Evolutionary conservation across 2,797 vertebrate species (phyloP), one percentile per base, ranked within the genome.

Genomic region (Poecile montanus): DNA sequence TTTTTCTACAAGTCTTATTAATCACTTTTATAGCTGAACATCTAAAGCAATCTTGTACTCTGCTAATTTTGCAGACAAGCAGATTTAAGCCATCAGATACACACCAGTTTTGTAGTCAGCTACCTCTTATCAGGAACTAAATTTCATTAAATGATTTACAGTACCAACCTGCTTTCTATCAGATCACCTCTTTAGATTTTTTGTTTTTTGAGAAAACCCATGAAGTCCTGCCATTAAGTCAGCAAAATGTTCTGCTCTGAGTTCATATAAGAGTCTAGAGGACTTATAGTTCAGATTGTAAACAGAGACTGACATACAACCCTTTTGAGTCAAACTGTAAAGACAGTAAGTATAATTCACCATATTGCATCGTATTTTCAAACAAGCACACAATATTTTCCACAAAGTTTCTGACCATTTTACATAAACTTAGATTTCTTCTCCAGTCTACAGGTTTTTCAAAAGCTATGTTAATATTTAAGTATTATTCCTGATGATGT

Each of bases 121-220:
- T 54, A 16, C 11, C n/a, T 58, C 44, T 21, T 25, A 54, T 10
- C 13, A n/a, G 27, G 23, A 74, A 30, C 42, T 51, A 57, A 27
- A 10, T 34, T 57, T 61, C 48, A 51, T 22, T 36, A 75, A 53
- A 15, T 13, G 18, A 86, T 30, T 65, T 65, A 70, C 29, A 38
- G n/a, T 30, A 61, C 14, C 30, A 71, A 20, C 6, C 44, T 36
- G 42, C 26, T 48, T 76, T 48, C 5, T n/a, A 70, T 22, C 30
- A 58, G 26, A 58, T 21, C 0, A 0, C 7, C 42, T 79, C n/a
- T 56, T 48, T 5, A 34, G 34, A 16, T 3, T 66, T 3, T 19
- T 57, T 44, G 38, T 36, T 74, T 60, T 67, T 56, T 40, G 16
- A 38, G 34, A 30, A 88, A 91, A 32, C 16, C 36, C 53, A n/a